Conservation (phyloP, 2,113 vertebrate species). For the Osmerus eperlanus region DNA sequence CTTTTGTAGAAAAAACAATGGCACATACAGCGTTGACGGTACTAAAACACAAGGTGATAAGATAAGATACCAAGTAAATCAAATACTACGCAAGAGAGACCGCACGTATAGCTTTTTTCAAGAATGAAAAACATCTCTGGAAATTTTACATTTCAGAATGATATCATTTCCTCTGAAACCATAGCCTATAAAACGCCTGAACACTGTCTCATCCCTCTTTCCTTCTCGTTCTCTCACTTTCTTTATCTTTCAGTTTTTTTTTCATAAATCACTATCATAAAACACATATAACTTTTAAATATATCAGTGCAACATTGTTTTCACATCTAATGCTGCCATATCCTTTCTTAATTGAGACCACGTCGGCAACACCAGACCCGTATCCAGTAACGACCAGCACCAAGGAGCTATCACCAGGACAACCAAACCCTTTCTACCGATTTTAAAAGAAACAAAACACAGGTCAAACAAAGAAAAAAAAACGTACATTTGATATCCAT, state of each 20-base stretch:
- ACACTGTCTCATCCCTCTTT: conserved; percentile 38
- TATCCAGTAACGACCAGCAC: background rate
- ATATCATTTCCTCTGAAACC: conserved; percentile 53
- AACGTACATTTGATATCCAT: no score
- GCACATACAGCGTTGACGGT: conserved; percentile 61
- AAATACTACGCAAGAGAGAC: conserved; percentile 57
- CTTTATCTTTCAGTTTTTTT: conserved; percentile 23
- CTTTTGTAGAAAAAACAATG: conserved; percentile 52
- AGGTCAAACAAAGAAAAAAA: no score
- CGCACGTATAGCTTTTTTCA: conserved; percentile 46
- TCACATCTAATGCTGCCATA: conserved; percentile 84
- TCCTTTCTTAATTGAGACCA: conserved; percentile 74
- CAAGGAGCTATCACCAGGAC: conserved; percentile 7
- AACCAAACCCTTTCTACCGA: conserved; percentile 37
- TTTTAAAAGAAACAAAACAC: no score
- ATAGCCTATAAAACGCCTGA: conserved; percentile 40
- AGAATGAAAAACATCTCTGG: conserved; percentile 64
- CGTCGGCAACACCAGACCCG: background rate
- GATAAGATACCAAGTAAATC: conserved; percentile 56
- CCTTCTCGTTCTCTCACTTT: background rate
- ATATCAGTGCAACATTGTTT: conserved; percentile 77
- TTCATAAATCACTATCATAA: conserved; percentile 65
- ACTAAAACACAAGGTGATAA: conserved; percentile 64
- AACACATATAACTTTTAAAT: conserved; percentile 65
- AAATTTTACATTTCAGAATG: conserved; percentile 63